Evolutionary conservation across 2,797 vertebrate species (phyloP).

Genomic region (Spinus olivaceus): DNA sequence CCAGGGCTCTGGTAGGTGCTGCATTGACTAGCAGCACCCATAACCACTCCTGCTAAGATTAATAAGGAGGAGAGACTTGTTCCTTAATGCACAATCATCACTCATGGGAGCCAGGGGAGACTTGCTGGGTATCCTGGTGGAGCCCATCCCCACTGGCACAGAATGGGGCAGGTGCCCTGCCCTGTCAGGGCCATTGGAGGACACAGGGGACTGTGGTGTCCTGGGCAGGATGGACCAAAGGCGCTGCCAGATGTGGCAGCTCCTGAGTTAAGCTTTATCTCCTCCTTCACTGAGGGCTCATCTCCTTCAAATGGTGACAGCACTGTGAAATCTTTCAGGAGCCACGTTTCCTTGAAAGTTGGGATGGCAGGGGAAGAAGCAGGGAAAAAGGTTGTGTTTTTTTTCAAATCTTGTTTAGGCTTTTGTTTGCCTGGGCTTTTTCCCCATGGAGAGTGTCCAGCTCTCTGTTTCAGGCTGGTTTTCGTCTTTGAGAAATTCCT

Average conservation of each 20-base stretch:
- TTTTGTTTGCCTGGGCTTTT: not conserved
- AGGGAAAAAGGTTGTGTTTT: fast-evolving
- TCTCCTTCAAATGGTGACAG: not conserved
- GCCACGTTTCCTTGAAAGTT: not conserved
- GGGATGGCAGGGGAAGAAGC: not conserved
- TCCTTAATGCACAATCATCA: not conserved
- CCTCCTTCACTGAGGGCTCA: not conserved
- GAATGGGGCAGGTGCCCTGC: not conserved
- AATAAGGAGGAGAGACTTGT: not conserved
- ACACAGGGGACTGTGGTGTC: not conserved
- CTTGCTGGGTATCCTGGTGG: not conserved
- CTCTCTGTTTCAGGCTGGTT: not conserved
- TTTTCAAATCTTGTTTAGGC: not conserved
- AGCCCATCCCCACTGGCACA: fast-evolving
- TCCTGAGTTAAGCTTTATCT: not conserved
- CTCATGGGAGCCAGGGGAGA: not conserved
- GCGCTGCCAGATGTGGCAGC: not conserved
- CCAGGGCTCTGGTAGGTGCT: not conserved
- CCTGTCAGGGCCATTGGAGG: fast-evolving
- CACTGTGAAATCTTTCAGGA: slow-evolving; percentile 5
- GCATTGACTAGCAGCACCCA: not conserved
- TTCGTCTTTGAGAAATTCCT: slow-evolving; percentile 17
- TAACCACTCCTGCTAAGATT: not conserved
- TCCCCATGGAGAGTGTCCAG: not conserved
- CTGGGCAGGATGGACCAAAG: not conserved